Evolutionary conservation across 2,888 invertebrate species (phyloP).

Genomic region (Polia nebulosa): DNA sequence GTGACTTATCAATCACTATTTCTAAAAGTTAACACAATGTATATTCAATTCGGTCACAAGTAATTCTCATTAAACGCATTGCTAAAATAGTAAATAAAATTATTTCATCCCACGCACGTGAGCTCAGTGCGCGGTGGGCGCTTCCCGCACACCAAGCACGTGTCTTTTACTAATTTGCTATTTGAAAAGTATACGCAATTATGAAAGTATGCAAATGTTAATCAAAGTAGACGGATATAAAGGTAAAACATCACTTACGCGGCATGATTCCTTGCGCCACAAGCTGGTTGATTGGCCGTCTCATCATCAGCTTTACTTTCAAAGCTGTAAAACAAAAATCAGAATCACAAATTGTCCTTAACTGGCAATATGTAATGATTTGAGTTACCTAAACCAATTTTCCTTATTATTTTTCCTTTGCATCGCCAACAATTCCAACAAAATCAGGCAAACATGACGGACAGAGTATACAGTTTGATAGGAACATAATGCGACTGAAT

Average conservation of each 20-base stretch:
- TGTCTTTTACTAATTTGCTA: conserved; percentile 34
- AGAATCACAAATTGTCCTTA: conserved; percentile 44
- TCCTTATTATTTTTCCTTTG: conserved; percentile 62
- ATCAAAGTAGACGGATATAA: conserved; percentile 13
- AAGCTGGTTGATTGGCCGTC: conserved; percentile 98
- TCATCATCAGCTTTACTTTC: conserved; percentile 98
- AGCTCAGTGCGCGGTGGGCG: conserved; percentile 35
- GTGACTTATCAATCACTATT: conserved; percentile 24
- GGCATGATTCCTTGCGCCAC: conserved; percentile 99
- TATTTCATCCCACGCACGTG: conserved; percentile 80
- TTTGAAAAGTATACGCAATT: conserved; percentile 28
- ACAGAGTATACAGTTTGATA: conserved; percentile 49
- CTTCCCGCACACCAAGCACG: conserved; percentile 31
- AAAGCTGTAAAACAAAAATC: conserved; percentile 94
- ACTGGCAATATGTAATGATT: conserved; percentile 27
- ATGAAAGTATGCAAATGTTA: conserved; percentile 11
- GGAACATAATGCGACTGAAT: conserved; percentile 60
- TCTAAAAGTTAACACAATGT: conserved; percentile 27
- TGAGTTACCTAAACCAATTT: conserved; percentile 45
- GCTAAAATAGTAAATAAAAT: conserved; percentile 84
- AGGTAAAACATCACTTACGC: conserved; percentile 94
- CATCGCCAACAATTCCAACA: conserved; percentile 30
- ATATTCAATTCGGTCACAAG: conserved; percentile 63
- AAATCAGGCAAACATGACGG: conserved; percentile 39
- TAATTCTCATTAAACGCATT: conserved; percentile 79